A percentile compares a stretch with the other conserved stretches of the same genome.
Conservation (phyloP, 1,140 invertebrate species). For the Drosophila miranda region DNA sequence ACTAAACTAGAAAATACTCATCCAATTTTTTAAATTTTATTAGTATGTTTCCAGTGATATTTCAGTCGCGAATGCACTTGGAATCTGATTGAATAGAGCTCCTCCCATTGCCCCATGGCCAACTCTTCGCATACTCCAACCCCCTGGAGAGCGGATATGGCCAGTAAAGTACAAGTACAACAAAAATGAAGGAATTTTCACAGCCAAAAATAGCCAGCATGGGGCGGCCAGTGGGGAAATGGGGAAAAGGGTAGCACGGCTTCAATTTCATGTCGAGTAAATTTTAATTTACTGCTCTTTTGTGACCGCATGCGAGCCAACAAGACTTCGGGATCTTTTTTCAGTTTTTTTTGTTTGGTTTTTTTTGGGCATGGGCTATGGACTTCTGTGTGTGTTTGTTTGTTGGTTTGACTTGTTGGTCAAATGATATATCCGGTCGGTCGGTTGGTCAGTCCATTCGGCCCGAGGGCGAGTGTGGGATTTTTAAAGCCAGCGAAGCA, state of each 20-base stretch:
- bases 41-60: slow-evolving; percentile 7
- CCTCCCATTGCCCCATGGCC: background rate
- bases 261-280: slow-evolving; percentile 78
- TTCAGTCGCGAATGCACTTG: slow-evolving; percentile 17
- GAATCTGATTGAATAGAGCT: slow-evolving; percentile 18
- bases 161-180: slow-evolving; percentile 1
- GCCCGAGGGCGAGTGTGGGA: slow-evolving; percentile 37
- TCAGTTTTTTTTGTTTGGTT: slow-evolving; percentile 20
- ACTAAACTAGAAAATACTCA: background rate
- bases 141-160: slow-evolving; percentile 6
- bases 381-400: slow-evolving; percentile 18
- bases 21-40: slow-evolving; percentile 20
- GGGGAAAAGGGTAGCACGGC: slow-evolving; percentile 19
- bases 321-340: slow-evolving; percentile 53
- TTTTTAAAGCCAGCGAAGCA: slow-evolving; percentile 39
- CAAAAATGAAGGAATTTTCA: slow-evolving; percentile 25
- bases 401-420: slow-evolving; percentile 58
- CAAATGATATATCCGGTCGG: slow-evolving; percentile 68
- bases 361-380: slow-evolving; percentile 6
- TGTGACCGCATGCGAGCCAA: slow-evolving; percentile 73
- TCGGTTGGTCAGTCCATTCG: slow-evolving; percentile 14
- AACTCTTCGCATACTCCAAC: background rate
- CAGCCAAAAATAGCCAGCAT: slow-evolving; percentile 20
- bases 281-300: slow-evolving; percentile 79
- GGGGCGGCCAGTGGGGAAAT: slow-evolving; percentile 11